These are phyloP conservation scores for Nycticebus coucang DNA, from an alignment of 2,113 vertebrate species.

Conservation along the genomic window DNA sequence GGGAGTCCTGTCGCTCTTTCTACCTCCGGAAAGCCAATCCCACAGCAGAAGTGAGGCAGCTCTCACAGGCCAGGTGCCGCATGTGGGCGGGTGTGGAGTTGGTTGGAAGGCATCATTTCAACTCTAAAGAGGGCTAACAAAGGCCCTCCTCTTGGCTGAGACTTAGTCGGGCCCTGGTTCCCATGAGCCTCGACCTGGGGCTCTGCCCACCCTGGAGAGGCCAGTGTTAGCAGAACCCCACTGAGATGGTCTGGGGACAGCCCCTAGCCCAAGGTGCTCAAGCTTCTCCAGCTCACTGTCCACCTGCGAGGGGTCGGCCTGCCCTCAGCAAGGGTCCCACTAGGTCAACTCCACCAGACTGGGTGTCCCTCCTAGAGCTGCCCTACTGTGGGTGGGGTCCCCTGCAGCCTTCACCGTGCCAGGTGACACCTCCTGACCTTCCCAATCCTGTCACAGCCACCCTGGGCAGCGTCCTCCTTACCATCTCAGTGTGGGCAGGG, in stretches of 20 bases:
- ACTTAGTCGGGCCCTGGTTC: accelerated
- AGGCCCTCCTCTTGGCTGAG: accelerated
- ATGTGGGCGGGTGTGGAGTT: accelerated
- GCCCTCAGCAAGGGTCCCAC: too few species aligned
- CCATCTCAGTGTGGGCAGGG: accelerated
- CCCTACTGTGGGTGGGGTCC: too few species aligned
- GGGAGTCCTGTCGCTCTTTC: not conserved
- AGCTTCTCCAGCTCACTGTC: too few species aligned
- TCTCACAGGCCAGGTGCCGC: accelerated
- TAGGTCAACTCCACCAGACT: too few species aligned
- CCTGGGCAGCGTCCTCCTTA: not conserved
- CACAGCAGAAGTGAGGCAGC: not conserved
- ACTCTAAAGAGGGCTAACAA: accelerated
- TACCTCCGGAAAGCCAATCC: accelerated
- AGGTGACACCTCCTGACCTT: too few species aligned
- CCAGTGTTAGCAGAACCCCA: too few species aligned
- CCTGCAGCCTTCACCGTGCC: too few species aligned
- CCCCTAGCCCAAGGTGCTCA: not conserved
- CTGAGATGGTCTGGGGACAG: accelerated
- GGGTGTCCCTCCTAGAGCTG: too few species aligned
- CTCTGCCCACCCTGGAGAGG: accelerated
- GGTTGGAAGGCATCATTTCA: accelerated
- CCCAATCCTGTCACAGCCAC: too few species aligned
- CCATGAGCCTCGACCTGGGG: accelerated
- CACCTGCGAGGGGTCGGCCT: not conserved